These are phyloP conservation scores for Nilaparvata lugens DNA, from an alignment of 1,140 invertebrate species.

Conservation along the genomic window DNA sequence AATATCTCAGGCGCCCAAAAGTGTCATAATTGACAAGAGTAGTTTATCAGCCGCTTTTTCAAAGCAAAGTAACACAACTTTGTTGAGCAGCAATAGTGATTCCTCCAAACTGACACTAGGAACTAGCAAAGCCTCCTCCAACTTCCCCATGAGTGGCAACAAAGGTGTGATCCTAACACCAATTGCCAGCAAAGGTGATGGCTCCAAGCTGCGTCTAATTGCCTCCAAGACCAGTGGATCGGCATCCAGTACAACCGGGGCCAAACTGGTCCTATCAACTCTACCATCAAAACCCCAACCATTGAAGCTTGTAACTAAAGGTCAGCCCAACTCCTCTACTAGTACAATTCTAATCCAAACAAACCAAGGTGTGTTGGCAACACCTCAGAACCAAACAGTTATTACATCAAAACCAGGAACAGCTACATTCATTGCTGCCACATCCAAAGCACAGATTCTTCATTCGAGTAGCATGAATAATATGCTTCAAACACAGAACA, in stretches of 20 bases:
- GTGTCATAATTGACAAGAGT: constrained; percentile 11
- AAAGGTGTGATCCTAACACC: constrained; percentile 17
- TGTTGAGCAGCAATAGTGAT: neutral
- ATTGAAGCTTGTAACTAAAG: constrained; percentile 5
- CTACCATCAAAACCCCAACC: constrained; percentile 9
- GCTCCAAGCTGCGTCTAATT: constrained; percentile 6
- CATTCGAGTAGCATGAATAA: no score
- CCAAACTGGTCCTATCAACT: constrained; percentile 11
- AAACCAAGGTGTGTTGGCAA: constrained; percentile 1
- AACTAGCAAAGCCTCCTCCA: neutral
- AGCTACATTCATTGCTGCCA: neutral
- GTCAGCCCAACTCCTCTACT: neutral
- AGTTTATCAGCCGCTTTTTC: neutral
- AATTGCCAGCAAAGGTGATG: constrained; percentile 9
- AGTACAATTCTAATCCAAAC: constrained; percentile 13
- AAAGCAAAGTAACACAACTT: no score
- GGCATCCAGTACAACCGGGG: neutral
- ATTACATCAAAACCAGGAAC: neutral
- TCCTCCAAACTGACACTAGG: neutral
- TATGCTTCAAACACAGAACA: neutral
- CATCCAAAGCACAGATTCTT: constrained; percentile 7
- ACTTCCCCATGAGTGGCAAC: constrained; percentile 8
- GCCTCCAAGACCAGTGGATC: constrained; percentile 4
- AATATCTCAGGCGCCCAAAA: constrained; percentile 6
- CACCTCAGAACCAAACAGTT: neutral